phyloP scores from a whole-genome alignment of 2,888 invertebrate genomes.

The Andrena flavipes region DNA sequence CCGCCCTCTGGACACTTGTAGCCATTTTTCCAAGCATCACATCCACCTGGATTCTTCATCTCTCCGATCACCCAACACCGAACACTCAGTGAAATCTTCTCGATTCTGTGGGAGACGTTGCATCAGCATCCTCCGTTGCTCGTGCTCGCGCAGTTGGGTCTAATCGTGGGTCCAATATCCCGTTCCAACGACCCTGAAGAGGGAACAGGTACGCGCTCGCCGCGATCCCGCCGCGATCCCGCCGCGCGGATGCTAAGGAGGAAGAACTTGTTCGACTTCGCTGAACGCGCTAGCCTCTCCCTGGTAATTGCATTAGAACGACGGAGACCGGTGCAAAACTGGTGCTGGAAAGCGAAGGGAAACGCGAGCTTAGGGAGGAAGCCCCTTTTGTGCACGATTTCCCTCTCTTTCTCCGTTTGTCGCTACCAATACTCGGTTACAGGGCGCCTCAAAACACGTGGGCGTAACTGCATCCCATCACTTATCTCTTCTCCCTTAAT shows the following conservation, averaged over 20 bases:
- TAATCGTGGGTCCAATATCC: background rate
- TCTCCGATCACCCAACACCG: too few relatives aligned
- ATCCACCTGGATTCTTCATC: too few relatives aligned
- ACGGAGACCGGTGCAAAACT: slow-evolving; percentile 25
- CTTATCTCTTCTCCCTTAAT: too few relatives aligned
- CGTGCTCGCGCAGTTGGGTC: background rate
- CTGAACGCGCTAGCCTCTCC: slow-evolving; percentile 46
- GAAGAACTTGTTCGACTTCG: slow-evolving; percentile 74
- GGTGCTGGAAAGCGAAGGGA: slow-evolving; percentile 4
- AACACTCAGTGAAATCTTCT: background rate
- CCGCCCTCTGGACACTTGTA: too few relatives aligned
- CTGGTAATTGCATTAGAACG: slow-evolving; percentile 69
- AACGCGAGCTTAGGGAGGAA: slow-evolving; percentile 51
- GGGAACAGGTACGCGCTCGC: slow-evolving; percentile 36
- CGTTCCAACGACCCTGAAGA: slow-evolving; percentile 45
- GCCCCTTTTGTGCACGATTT: slow-evolving; percentile 57
- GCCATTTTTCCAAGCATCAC: too few relatives aligned
- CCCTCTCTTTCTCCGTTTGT: slow-evolving; percentile 23
- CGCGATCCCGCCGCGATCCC: slow-evolving; percentile 2
- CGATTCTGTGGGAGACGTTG: background rate
- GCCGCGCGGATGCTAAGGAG: slow-evolving; percentile 37
- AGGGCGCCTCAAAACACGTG: too few relatives aligned
- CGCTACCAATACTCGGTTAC: background rate
- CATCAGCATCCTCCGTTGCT: slow-evolving; percentile 18
- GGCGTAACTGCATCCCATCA: too few relatives aligned